Evolutionary conservation across 2,113 vertebrate species (phyloP).

Genomic region (Glaucidium brasilianum): DNA sequence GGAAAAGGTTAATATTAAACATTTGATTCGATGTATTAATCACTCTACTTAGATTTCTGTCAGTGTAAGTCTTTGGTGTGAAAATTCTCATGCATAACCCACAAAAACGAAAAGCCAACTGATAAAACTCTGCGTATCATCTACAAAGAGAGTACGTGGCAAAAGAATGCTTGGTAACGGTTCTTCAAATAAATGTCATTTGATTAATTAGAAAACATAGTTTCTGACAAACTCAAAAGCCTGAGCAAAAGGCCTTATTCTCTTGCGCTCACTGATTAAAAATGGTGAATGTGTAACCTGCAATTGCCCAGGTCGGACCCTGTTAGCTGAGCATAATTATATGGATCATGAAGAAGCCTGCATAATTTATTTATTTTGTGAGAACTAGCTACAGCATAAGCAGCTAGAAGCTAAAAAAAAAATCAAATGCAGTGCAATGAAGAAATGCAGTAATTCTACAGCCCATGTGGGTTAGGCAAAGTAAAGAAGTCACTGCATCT

Average conservation of each 20-base stretch:
- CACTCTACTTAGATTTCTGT: background rate
- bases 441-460: background rate
- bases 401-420: background rate
- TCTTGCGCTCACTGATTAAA: background rate
- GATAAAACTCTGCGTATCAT: background rate
- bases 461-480: background rate
- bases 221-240: background rate
- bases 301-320: background rate
- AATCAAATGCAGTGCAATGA: background rate
- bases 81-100: constrained; percentile 13
- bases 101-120: background rate
- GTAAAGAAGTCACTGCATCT: background rate
- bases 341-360: background rate
- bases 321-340: background rate
- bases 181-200: background rate
- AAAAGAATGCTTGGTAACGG: constrained; percentile 36
- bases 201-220: background rate
- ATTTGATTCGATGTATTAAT: background rate
- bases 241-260: background rate
- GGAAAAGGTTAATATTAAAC: background rate
- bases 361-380: background rate
- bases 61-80: background rate
- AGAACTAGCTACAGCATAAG: background rate
- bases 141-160: background rate
- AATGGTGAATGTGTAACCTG: background rate